Conservation (phyloP, 2,888 invertebrate species). For the Gonocerus acuteangulatus region DNA sequence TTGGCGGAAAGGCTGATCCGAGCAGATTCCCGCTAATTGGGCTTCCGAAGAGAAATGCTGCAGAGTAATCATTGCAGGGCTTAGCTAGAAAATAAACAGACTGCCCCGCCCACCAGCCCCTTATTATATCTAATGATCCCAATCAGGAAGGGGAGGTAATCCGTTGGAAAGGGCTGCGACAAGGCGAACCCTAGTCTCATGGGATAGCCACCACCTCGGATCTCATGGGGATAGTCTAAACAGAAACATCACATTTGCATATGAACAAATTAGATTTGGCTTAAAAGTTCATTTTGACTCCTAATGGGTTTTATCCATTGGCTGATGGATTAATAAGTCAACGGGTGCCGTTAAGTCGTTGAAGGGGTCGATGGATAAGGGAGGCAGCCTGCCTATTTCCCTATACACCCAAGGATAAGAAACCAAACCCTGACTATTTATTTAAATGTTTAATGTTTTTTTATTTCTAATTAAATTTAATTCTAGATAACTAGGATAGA, state of each 20-base stretch:
- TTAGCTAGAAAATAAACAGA: slow-evolving; percentile 18
- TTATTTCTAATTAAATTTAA: too few relatives aligned
- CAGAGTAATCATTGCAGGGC: slow-evolving; percentile 19
- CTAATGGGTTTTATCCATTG: background rate
- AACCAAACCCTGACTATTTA: too few relatives aligned
- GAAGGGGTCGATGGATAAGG: too few relatives aligned
- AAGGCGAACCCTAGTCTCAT: slow-evolving; percentile 1
- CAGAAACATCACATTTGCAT: slow-evolving; percentile 21
- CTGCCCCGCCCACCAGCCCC: slow-evolving; percentile 1
- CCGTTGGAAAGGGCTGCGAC: slow-evolving; percentile 15
- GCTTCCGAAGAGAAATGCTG: slow-evolving; percentile 10
- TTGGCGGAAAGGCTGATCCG: too few relatives aligned
- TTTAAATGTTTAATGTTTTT: too few relatives aligned
- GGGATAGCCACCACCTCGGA: background rate
- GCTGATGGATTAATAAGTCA: background rate
- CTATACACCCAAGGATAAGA: too few relatives aligned
- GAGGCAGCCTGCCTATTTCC: too few relatives aligned
- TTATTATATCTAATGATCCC: slow-evolving; percentile 23
- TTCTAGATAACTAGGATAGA: too few relatives aligned
- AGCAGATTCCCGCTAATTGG: slow-evolving; percentile 19
- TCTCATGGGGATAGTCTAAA: background rate
- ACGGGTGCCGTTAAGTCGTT: background rate
- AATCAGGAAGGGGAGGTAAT: slow-evolving; percentile 17
- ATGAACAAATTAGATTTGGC: slow-evolving; percentile 18
- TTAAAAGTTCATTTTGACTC: slow-evolving; percentile 6